Evolutionary conservation across 2,888 invertebrate genomes (phyloP), one percentile per base, ranked within the genome.

Genomic region (Himalopsyche kuldschensis): DNA sequence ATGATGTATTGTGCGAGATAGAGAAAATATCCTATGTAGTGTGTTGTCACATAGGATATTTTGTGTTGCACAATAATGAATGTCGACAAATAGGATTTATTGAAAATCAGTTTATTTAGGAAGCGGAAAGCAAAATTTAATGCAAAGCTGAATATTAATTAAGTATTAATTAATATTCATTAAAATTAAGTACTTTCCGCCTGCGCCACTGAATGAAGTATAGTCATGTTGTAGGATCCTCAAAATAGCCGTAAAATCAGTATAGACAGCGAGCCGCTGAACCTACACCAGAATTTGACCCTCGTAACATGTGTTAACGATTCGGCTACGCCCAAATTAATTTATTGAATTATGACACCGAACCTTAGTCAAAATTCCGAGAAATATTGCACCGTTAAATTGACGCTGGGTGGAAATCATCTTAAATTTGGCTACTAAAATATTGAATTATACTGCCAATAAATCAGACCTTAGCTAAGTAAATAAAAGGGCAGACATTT

Each of bases 281-380:
- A 76, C 81, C 81, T 69, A n/a, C 15, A 27, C 41, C 77, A 46
- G 41, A 77, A 46, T 77, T 77, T 81, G 81, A 80, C 69, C 80
- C 69, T 41, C 69, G 24, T n/a, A 69, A 63, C 83, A 84, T 78
- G 69, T 84, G 81, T 55, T 78, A 80, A 41, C 75, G 75, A 24
- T 27, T 63, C 30, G 80, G 79, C 76, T 32, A 80, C 80, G 83
- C 80, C 48, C 80, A 80, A 83, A 63, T 35, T 75, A 79, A 47
- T 80, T 80, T 79, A 27, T 48, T 76, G 31, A 78, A 81, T 47
- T 76, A 76, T 35, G 48, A 31, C 15, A 35, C 75, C 48, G 75
- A 81, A 77, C 81, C 81, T 81, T 81, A 76, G 76, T 76, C 81
- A 76, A 75, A 80, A 32, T 55, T 55, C 8, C n/a, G 20, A 20